Conservation (phyloP, 2,797 vertebrate genomes). For the Masticophis lateralis region DNA sequence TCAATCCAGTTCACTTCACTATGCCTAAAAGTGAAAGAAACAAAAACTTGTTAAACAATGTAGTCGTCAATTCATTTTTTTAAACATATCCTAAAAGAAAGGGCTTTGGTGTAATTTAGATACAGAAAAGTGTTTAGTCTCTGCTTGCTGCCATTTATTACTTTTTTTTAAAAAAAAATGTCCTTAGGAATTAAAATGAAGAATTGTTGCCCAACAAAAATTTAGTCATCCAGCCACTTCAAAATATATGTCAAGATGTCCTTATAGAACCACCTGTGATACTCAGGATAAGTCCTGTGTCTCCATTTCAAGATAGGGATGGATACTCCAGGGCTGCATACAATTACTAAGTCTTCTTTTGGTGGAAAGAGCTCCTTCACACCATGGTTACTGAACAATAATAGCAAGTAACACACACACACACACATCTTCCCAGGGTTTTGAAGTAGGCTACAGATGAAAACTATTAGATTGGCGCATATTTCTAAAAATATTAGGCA, state of each 20-base stretch:
- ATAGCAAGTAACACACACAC: background rate
- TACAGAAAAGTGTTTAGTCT: no score
- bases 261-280: background rate
- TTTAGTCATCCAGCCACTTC: background rate
- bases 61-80: background rate
- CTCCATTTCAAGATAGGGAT: background rate
- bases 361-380: background rate
- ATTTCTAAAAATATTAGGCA: background rate
- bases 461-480: background rate
- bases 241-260: background rate
- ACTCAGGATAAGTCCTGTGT: background rate
- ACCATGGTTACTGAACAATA: background rate
- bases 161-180: background rate
- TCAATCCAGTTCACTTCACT: constrained; percentile 74
- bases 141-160: background rate
- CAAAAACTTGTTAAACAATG: background rate
- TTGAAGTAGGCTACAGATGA: background rate
- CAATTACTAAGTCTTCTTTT: background rate
- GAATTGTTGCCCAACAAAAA: background rate
- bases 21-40: constrained; percentile 73
- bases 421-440: background rate
- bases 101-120: background rate
- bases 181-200: background rate
- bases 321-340: background rate
- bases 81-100: background rate